A percentile compares a stretch with the other conserved stretches of the same genome.
Conservation (phyloP, 2,113 vertebrate genomes). For the Zosterops hypoxanthus region DNA sequence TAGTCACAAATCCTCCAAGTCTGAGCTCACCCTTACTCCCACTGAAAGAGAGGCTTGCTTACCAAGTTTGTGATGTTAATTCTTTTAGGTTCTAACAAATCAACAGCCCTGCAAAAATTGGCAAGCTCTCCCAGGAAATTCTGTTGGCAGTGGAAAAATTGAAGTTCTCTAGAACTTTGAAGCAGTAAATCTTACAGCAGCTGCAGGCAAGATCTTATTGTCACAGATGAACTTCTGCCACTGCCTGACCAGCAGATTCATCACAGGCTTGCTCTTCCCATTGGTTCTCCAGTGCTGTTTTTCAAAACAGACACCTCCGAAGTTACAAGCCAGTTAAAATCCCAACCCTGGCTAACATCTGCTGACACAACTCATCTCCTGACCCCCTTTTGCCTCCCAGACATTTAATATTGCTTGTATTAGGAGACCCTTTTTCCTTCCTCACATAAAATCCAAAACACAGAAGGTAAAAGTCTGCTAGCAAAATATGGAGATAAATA, state of each 20-base stretch:
- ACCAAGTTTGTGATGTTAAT: background rate
- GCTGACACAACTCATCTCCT: conserved; percentile 31
- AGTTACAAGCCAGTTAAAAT: conserved; percentile 59
- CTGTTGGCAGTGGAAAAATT: background rate
- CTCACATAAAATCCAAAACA: conserved; percentile 37
- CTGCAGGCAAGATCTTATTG: background rate
- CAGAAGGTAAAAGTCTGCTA: conserved; percentile 33
- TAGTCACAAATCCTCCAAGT: background rate
- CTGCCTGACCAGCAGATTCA: background rate
- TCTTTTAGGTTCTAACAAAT: background rate
- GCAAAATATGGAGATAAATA: conserved; percentile 21
- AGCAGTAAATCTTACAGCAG: background rate
- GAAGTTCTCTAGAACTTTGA: background rate
- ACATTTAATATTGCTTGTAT: background rate
- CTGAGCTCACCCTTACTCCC: background rate
- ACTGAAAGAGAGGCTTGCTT: background rate
- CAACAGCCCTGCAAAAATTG: background rate
- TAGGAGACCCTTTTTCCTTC: background rate
- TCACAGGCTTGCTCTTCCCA: background rate
- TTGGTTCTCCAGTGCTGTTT: background rate
- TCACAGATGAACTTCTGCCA: background rate
- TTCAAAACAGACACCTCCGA: background rate
- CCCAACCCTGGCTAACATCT: conserved; percentile 33
- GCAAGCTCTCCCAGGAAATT: background rate
- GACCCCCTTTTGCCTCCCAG: background rate